Conservation (phyloP, 2,888 invertebrate genomes). For the Anagyrus pseudococci region DNA sequence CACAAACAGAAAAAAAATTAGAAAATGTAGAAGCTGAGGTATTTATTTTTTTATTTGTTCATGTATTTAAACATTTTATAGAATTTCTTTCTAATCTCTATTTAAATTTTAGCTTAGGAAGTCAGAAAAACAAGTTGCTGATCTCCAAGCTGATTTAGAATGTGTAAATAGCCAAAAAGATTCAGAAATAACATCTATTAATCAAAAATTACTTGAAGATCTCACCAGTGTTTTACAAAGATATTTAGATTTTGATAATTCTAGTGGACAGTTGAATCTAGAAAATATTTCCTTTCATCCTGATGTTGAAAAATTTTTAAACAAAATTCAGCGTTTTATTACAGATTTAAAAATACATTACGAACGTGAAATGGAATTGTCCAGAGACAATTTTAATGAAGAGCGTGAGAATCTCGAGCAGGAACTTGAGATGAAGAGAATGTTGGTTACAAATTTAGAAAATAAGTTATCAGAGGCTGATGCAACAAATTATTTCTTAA, state of each 20-base stretch:
- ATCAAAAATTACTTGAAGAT: slow-evolving; percentile 16
- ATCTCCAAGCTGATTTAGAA: slow-evolving; percentile 31
- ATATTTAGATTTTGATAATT: slow-evolving; percentile 35
- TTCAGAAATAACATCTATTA: slow-evolving; percentile 5
- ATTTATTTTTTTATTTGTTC: slow-evolving; percentile 7
- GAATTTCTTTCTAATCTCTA: not conserved
- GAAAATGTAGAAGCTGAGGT: slow-evolving; percentile 37
- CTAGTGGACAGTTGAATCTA: slow-evolving; percentile 33
- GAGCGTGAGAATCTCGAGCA: slow-evolving; percentile 44
- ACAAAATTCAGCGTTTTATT: slow-evolving; percentile 25
- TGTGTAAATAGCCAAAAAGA: slow-evolving; percentile 13
- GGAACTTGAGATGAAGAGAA: slow-evolving; percentile 40
- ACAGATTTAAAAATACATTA: slow-evolving; percentile 31
- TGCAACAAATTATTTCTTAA: slow-evolving; percentile 42
- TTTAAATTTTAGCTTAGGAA: slow-evolving; percentile 25
- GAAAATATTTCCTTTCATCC: slow-evolving; percentile 20
- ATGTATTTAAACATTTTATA: not conserved
- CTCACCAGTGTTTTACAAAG: slow-evolving; percentile 32
- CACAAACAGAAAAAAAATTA: slow-evolving; percentile 40
- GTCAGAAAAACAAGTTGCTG: slow-evolving; percentile 29
- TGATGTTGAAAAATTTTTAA: slow-evolving; percentile 29
- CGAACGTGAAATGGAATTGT: slow-evolving; percentile 39
- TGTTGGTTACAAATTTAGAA: slow-evolving; percentile 38
- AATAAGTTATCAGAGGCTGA: slow-evolving; percentile 40
- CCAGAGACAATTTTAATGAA: slow-evolving; percentile 42